A percentile compares a stretch with the other conserved stretches of the same genome.
Evolutionary conservation across 2,797 vertebrate species (phyloP).

Genomic region (Pseudomugil tenellus): DNA sequence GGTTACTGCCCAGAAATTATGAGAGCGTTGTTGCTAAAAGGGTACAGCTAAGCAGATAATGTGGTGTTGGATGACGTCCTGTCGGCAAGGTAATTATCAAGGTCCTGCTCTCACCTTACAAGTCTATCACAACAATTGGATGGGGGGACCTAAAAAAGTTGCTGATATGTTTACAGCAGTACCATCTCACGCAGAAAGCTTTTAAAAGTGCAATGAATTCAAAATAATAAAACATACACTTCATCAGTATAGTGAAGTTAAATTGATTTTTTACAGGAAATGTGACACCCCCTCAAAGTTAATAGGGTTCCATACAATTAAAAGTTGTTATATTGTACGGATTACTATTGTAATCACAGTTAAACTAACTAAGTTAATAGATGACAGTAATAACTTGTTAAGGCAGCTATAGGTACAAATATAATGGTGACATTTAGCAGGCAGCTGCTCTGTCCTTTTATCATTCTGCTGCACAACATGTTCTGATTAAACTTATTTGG

Average conservation of each 20-base stretch:
- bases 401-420: not conserved
- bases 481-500: not conserved
- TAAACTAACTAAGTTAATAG: not conserved
- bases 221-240: constrained; percentile 7
- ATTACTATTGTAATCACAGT: constrained; percentile 3
- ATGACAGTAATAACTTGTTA: not conserved
- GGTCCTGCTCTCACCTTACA: constrained; percentile 74
- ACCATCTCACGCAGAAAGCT: constrained; percentile 4
- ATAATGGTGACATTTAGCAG: not conserved
- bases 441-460: no score
- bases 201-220: constrained; percentile 3
- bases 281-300: not conserved
- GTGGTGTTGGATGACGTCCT: constrained; percentile 76
- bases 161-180: constrained; percentile 7
- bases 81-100: constrained; percentile 67
- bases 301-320: not conserved
- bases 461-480: not conserved
- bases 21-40: constrained; percentile 56
- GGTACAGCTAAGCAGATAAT: constrained; percentile 56
- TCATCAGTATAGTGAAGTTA: not conserved
- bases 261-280: not conserved
- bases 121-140: constrained; percentile 49
- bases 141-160: constrained; percentile 14
- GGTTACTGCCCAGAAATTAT: constrained; percentile 70
- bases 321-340: not conserved